A percentile compares a stretch with the other conserved stretches of the same genome.
Conservation (phyloP, 2,797 vertebrate species). For the Typhlichthys subterraneus region DNA sequence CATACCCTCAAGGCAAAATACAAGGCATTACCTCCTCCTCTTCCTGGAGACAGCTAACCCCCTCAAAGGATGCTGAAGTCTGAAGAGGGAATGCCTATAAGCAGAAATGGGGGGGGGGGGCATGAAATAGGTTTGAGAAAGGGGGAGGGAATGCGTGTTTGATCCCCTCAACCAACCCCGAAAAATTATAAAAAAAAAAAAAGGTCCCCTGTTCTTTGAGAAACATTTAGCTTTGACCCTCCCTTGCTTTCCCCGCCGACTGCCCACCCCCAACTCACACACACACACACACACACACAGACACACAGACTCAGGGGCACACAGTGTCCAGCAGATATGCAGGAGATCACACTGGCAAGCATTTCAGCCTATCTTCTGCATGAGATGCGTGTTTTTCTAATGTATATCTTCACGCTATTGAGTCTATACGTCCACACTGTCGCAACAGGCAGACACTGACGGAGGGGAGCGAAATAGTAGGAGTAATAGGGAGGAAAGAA, state of each 20-base stretch:
- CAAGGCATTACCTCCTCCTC: conserved; percentile 73
- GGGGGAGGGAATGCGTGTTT: conserved; percentile 67
- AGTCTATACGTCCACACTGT: conserved; percentile 75
- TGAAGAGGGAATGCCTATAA: conserved; percentile 79
- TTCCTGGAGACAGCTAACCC: conserved; percentile 77
- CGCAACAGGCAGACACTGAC: conserved; percentile 79
- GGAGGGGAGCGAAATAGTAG: conserved; percentile 76
- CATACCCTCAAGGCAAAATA: conserved; percentile 80
- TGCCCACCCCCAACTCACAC: conserved; percentile 29
- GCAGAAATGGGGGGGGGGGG: conserved; percentile 62
- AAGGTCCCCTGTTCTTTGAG: conserved; percentile 90
- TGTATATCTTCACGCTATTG: conserved; percentile 73
- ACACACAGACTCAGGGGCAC: conserved; percentile 53
- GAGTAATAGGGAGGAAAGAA: conserved; percentile 82
- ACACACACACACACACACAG: conserved; percentile 24
- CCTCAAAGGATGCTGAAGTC: conserved; percentile 82
- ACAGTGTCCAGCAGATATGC: conserved; percentile 80
- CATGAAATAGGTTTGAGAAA: conserved; percentile 49
- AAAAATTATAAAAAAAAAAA: conserved; percentile 64
- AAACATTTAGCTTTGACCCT: conserved; percentile 95
- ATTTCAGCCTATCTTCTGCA: conserved; percentile 71
- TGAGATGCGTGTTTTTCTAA: conserved; percentile 74
- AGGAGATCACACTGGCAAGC: conserved; percentile 78
- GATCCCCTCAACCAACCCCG: conserved; percentile 50
- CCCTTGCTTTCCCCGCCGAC: conserved; percentile 85